phyloP scores from a whole-genome alignment of 1,140 invertebrate species.

The Drosophila parvula region DNA sequence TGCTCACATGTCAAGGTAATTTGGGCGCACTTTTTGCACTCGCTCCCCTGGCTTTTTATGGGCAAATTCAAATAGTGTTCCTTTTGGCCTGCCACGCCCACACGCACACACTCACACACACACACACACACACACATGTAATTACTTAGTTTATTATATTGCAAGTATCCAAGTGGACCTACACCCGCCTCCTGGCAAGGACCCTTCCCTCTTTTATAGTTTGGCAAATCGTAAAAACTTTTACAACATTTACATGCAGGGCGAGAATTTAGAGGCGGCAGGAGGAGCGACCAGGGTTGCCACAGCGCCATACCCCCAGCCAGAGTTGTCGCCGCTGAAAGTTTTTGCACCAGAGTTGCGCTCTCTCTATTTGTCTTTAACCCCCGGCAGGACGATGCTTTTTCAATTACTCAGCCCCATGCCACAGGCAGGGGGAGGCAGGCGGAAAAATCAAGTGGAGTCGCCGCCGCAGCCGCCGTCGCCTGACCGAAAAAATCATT shows the following conservation, averaged over 20 bases:
- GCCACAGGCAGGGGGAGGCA: neutral
- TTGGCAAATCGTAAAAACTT: conserved; percentile 82
- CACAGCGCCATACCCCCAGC: neutral
- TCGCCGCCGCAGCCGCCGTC: neutral
- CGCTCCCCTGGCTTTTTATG: conserved; percentile 62
- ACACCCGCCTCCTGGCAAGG: neutral
- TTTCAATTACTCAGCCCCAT: conserved; percentile 66
- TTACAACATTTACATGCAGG: conserved; percentile 79
- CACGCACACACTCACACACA: conserved; percentile 12
- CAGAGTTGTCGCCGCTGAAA: conserved; percentile 75
- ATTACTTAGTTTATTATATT: conserved; percentile 82
- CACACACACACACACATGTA: conserved; percentile 56
- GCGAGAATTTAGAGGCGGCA: conserved; percentile 6
- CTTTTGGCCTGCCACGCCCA: conserved; percentile 33
- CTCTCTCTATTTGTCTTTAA: conserved; percentile 73
- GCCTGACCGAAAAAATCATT: conserved; percentile 72
- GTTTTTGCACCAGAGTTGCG: conserved; percentile 62
- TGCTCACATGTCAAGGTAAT: conserved; percentile 79
- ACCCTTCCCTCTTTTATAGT: conserved; percentile 68
- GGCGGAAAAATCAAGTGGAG: neutral
- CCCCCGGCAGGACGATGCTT: conserved; percentile 41
- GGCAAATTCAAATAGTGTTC: conserved; percentile 74
- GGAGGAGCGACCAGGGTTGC: conserved; percentile 16
- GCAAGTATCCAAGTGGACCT: conserved; percentile 58
- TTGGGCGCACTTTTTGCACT: conserved; percentile 78